Percentiles rank a stretch among this genome's conserved stretches.
These are phyloP conservation scores for Brachyhypopomus occidentalis DNA, from an alignment of 2,113 vertebrate species.

Conservation along the genomic window DNA sequence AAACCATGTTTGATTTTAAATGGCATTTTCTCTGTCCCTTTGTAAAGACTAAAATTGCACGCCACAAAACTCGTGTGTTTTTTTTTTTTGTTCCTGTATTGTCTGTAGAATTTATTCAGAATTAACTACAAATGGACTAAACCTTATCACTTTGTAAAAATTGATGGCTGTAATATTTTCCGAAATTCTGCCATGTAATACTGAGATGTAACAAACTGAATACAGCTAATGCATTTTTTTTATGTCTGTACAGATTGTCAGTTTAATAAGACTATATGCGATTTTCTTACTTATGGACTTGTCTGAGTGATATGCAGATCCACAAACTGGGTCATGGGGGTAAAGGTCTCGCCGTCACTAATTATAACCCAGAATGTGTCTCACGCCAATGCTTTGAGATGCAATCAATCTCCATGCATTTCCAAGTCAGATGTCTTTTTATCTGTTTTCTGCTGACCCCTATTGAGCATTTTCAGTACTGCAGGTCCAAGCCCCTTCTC, in stretches of 20 bases:
- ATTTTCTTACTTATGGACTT: slow-evolving; percentile 77
- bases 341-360: background rate
- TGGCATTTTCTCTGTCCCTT: background rate
- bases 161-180: slow-evolving; percentile 69
- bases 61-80: background rate
- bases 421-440: no score
- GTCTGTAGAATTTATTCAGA: slow-evolving; percentile 27
- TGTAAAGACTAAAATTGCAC: slow-evolving; percentile 1
- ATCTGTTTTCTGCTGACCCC: no score
- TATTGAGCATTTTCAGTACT: no score
- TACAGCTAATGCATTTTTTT: slow-evolving; percentile 80
- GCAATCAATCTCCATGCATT: no score
- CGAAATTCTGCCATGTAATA: slow-evolving; percentile 81
- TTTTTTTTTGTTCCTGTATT: slow-evolving; percentile 4
- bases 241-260: slow-evolving; percentile 92
- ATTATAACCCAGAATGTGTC: no score
- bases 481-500: no score
- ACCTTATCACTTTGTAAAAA: slow-evolving; percentile 77
- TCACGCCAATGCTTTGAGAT: background rate
- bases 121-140: slow-evolving; percentile 33
- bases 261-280: slow-evolving; percentile 95
- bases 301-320: slow-evolving; percentile 42
- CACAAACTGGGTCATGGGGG: background rate
- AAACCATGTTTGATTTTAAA: slow-evolving; percentile 6
- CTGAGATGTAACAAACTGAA: slow-evolving; percentile 83